Evolutionary conservation across 2,888 invertebrate species (phyloP), one percentile per base, ranked within the genome.

Genomic region (Protonemura montana): DNA sequence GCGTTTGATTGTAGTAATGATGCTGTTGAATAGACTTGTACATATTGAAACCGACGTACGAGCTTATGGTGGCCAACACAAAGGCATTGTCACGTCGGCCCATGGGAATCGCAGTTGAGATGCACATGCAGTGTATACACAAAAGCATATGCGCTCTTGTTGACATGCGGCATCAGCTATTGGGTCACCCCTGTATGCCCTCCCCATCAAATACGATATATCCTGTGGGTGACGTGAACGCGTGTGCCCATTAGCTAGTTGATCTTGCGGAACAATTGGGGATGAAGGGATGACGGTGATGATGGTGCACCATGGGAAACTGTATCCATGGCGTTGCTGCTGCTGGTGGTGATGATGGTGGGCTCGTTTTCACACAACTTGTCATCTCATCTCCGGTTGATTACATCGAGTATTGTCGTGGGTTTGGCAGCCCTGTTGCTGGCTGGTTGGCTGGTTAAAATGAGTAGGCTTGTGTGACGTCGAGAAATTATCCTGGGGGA

Each of bases 161-260:
- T 84, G 84, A 84, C 84, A 84, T 84, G 84, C 59, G 84, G 76
- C 84, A 76, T 84, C 27, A 84, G 84, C 59, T 83, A 26, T 26
- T 41, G 26, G 35, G 42, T 7, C 29, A 26, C 26, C 78, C 78
- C 78, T 28, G 27, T 26, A 25, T 76, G 28, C 78, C 78, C 10
- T 28, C 28, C 78, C 26, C 28, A 26, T 28, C 28, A 26, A 26
- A 78, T n/a, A 13, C 81, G 28, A 28, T 29, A 27, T 29, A 28
- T 26, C 81, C 28, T 81, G 81, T 81, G 81, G 81, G 30, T 30
- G 28, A 81, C 78, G 41, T 3, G 82, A 30, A 26, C n/a, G 82
- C 29, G 82, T 35, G 30, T 83, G 82, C 30, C 30, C 76, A 84
- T 84, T 84, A 84, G 84, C 59, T 76, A 76, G 84, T 84, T 84